These are phyloP conservation scores for Anarrhichthys ocellatus DNA, from an alignment of 2,113 vertebrate species.

Conservation along the genomic window DNA sequence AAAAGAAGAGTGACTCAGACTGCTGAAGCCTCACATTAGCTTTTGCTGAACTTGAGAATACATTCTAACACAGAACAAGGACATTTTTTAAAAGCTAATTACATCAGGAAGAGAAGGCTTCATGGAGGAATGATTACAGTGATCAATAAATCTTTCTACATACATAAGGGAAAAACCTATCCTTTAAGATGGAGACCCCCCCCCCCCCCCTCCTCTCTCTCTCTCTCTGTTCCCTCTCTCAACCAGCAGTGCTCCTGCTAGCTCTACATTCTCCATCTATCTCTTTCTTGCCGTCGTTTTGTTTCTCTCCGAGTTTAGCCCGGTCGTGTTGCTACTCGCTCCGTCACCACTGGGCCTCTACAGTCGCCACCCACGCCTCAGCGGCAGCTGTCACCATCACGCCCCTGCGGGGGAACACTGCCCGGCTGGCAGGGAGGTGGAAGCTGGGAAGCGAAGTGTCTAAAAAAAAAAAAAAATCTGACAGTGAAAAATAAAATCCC, in stretches of 20 bases:
- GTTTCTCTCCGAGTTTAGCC: background rate
- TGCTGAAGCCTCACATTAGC: background rate
- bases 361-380: slow-evolving; percentile 58
- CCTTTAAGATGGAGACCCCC: background rate
- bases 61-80: too few species aligned
- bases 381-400: slow-evolving; percentile 70
- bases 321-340: slow-evolving; percentile 18
- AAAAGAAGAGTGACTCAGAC: background rate
- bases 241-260: background rate
- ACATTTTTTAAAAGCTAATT: background rate
- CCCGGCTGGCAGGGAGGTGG: slow-evolving; percentile 23
- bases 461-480: slow-evolving; percentile 27
- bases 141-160: background rate
- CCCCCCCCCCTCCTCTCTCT: background rate
- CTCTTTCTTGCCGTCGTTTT: background rate
- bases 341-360: slow-evolving; percentile 40
- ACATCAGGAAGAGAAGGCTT: background rate
- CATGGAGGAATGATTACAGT: background rate
- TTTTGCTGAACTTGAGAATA: too few species aligned
- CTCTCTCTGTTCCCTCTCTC: background rate
- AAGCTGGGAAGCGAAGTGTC: slow-evolving; percentile 23
- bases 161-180: background rate
- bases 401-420: slow-evolving; percentile 52
- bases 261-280: background rate
- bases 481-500: slow-evolving; percentile 18